Evolutionary conservation across 2,888 invertebrate genomes (phyloP).

Genomic region (Sphaeridia pumilis): DNA sequence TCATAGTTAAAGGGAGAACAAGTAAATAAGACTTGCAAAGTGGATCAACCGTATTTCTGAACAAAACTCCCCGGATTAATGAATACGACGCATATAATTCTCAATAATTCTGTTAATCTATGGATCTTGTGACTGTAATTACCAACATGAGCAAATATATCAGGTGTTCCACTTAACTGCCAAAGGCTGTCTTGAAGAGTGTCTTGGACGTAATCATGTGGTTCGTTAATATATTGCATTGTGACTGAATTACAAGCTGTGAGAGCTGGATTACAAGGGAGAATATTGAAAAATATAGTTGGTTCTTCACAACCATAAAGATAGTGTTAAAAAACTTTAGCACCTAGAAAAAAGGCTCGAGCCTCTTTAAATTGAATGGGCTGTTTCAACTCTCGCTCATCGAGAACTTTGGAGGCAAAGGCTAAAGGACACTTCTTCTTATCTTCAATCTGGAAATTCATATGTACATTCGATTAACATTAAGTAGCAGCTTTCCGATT

Average conservation of each 20-base stretch:
- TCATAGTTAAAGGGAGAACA: conserved; percentile 10
- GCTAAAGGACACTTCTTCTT: conserved; percentile 35
- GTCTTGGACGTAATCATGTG: neutral
- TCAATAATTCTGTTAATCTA: neutral
- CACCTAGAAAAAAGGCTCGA: conserved; percentile 37
- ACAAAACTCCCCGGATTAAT: conserved; percentile 8
- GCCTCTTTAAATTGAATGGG: conserved; percentile 40
- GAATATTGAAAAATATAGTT: conserved; percentile 36
- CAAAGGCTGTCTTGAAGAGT: neutral
- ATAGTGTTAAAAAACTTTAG: conserved; percentile 38
- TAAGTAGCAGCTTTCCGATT: no score
- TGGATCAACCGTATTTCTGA: neutral
- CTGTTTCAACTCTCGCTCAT: conserved; percentile 37
- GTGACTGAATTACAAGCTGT: neutral
- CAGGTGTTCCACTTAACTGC: neutral
- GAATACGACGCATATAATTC: neutral
- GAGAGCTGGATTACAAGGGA: neutral
- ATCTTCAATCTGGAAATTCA: neutral
- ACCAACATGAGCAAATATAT: neutral
- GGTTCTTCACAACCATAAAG: conserved; percentile 37
- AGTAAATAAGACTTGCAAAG: neutral
- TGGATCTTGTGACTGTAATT: no score
- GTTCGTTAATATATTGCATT: neutral
- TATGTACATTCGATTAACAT: no score
- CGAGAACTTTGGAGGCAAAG: conserved; percentile 37